A percentile compares a stretch with the other conserved stretches of the same genome.
These are phyloP conservation scores for Calosoma granatense DNA, from an alignment of 1,140 invertebrate genomes.

Conservation along the genomic window DNA sequence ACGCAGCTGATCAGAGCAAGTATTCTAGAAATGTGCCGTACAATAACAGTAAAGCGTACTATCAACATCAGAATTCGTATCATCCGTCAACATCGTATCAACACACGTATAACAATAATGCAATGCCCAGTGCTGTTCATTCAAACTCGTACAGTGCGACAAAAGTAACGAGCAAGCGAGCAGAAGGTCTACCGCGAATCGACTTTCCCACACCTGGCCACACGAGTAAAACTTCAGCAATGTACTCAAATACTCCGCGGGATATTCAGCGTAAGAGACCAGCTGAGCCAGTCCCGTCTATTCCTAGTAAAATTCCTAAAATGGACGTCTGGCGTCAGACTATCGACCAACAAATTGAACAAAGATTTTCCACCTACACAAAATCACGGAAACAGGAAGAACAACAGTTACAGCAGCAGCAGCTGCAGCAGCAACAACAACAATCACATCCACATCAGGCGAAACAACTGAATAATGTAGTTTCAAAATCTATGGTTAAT, in stretches of 20 bases:
- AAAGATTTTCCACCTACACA: constrained; percentile 34
- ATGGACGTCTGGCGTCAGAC: constrained; percentile 41
- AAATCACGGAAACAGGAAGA: constrained; percentile 16
- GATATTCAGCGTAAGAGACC: constrained; percentile 30
- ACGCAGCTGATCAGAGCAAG: constrained; percentile 14
- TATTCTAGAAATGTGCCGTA: constrained; percentile 13
- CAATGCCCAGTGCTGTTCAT: constrained; percentile 1
- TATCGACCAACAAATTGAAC: constrained; percentile 45
- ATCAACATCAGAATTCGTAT: constrained; percentile 4
- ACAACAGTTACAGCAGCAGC: not conserved
- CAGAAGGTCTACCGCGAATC: constrained; percentile 19
- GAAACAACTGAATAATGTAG: not conserved
- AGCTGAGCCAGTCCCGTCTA: constrained; percentile 25
- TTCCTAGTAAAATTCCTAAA: constrained; percentile 38
- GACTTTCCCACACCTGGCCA: constrained; percentile 21
- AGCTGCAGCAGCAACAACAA: not conserved
- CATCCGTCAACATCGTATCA: constrained; percentile 1
- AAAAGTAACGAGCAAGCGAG: constrained; percentile 4
- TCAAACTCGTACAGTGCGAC: not conserved
- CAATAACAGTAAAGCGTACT: constrained; percentile 13
- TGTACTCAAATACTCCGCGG: constrained; percentile 12
- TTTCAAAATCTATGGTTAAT: constrained; percentile 19
- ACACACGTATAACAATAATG: constrained; percentile 3
- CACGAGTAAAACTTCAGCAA: constrained; percentile 12
- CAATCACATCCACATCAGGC: not conserved